A percentile compares a stretch with the other conserved stretches of the same genome.
phyloP scores from a whole-genome alignment of 1,140 invertebrate species.

The Magallana gigas region DNA sequence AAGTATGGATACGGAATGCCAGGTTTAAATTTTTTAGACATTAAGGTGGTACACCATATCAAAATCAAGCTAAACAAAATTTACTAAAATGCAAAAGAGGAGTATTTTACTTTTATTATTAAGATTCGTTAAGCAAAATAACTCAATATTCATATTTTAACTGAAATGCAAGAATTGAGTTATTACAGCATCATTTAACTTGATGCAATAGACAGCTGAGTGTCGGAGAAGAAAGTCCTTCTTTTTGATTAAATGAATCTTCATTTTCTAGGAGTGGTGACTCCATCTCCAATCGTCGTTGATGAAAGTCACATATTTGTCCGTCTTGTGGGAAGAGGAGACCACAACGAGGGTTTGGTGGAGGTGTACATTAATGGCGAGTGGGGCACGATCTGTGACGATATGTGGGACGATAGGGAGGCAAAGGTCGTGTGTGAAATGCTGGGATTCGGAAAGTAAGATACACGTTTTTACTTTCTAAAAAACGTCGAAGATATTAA shows the following conservation, averaged over 20 bases:
- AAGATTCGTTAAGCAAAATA: too few species aligned
- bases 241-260: too few species aligned
- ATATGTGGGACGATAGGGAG: constrained; percentile 92
- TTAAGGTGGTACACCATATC: too few species aligned
- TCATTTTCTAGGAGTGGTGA: constrained; percentile 51
- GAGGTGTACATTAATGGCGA: constrained; percentile 91
- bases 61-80: too few species aligned
- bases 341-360: constrained; percentile 86
- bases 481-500: too few species aligned
- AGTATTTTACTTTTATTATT: too few species aligned
- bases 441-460: constrained; percentile 81
- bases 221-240: too few species aligned
- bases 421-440: constrained; percentile 90
- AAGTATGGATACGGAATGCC: constrained; percentile 66
- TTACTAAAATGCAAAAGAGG: too few species aligned
- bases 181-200: too few species aligned
- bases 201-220: too few species aligned
- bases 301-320: constrained; percentile 65
- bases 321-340: constrained; percentile 69
- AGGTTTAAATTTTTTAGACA: constrained; percentile 43
- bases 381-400: constrained; percentile 96
- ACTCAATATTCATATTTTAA: too few species aligned
- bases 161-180: too few species aligned
- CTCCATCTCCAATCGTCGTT: constrained; percentile 57
- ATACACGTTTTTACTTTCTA: neutral